phyloP scores from a whole-genome alignment of 1,140 invertebrate species.

The Aphidius ervi region DNA sequence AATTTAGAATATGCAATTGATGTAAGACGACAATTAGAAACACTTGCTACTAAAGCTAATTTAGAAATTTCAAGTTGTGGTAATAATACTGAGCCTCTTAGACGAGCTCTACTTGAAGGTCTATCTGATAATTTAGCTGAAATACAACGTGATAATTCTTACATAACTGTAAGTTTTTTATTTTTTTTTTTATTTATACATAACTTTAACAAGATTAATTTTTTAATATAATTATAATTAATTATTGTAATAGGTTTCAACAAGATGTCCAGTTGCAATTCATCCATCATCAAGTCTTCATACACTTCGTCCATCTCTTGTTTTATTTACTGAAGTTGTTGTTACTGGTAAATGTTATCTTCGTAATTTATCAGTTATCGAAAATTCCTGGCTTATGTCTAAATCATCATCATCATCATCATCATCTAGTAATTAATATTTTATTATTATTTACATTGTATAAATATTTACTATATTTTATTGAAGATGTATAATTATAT shows the following conservation, averaged over 20 bases:
- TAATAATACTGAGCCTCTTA: conserved; percentile 65
- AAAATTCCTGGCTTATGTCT: conserved; percentile 66
- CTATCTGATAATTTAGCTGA: conserved; percentile 89
- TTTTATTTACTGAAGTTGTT: conserved; percentile 89
- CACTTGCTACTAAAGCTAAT: conserved; percentile 69
- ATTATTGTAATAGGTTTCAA: conserved; percentile 56
- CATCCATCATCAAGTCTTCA: conserved; percentile 81
- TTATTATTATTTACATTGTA: no score
- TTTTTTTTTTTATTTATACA: neutral
- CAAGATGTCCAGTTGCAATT: conserved; percentile 66
- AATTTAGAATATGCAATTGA: conserved; percentile 81
- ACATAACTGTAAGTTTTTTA: conserved; percentile 62
- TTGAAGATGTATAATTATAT: no score
- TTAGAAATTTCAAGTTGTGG: conserved; percentile 72
- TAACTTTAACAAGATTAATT: conserved; percentile 12
- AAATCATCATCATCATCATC: conserved; percentile 27
- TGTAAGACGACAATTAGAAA: conserved; percentile 76
- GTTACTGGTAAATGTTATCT: conserved; percentile 82
- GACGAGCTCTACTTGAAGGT: conserved; percentile 77
- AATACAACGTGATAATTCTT: conserved; percentile 71
- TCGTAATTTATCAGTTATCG: conserved; percentile 67
- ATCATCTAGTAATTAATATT: neutral
- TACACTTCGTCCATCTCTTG: conserved; percentile 66
- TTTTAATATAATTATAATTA: conserved; percentile 8
- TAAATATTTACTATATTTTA: no score